A percentile compares a stretch with the other conserved stretches of the same genome.
Conservation (phyloP, 2,113 vertebrate species). For the Alouatta palliata region DNA sequence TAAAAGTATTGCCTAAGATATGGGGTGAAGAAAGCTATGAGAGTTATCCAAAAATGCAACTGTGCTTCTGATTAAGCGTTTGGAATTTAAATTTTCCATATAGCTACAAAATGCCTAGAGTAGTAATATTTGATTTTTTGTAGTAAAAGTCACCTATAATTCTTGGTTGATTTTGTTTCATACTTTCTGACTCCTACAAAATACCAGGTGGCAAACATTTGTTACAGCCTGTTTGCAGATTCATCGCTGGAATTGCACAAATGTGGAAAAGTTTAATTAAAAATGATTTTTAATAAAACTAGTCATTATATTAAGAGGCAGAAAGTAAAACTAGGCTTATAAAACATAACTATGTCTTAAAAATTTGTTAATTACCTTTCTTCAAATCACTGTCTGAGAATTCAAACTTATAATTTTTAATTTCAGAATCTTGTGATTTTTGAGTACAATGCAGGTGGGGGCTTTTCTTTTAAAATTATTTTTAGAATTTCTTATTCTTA, state of each 20-base stretch:
- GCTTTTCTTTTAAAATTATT: background rate
- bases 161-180: background rate
- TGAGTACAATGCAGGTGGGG: background rate
- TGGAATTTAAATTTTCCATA: background rate
- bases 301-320: background rate
- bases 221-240: background rate
- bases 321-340: background rate
- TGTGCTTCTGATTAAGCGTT: background rate
- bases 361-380: conserved; percentile 24
- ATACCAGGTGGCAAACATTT: conserved; percentile 26
- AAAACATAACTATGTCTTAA: background rate
- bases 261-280: background rate
- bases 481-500: conserved; percentile 1
- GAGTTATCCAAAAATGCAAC: background rate
- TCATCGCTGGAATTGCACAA: background rate
- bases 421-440: background rate
- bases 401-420: background rate
- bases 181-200: background rate
- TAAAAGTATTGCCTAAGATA: background rate
- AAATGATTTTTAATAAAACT: conserved; percentile 42
- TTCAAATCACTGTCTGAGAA: background rate
- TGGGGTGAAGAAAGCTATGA: background rate
- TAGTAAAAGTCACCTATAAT: background rate
- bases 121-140: background rate
- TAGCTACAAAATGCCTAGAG: background rate